A percentile compares a stretch with the other conserved stretches of the same genome.
phyloP scores from a whole-genome alignment of 2,888 invertebrate species.

The Microplitis deprimator region DNA sequence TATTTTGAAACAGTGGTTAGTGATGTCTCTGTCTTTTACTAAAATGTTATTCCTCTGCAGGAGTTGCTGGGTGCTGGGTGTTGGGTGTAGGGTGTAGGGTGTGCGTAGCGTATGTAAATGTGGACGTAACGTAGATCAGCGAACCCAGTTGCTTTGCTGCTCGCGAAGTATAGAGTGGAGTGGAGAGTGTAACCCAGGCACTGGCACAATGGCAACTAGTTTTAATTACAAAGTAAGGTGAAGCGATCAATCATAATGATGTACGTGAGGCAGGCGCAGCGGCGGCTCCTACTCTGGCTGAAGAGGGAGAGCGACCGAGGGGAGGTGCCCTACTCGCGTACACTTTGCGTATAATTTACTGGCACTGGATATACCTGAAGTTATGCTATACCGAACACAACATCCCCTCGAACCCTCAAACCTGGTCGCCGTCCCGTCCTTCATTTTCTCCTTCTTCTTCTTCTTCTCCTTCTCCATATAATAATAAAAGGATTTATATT shows the following conservation, averaged over 20 bases:
- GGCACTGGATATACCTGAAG: slow-evolving; percentile 71
- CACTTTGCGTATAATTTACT: slow-evolving; percentile 72
- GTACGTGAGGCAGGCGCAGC: slow-evolving; percentile 71
- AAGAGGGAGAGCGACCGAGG: slow-evolving; percentile 41
- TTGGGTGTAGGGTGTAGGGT: no score
- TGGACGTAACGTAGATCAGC: slow-evolving; percentile 45
- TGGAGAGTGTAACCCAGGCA: slow-evolving; percentile 41
- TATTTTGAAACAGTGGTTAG: not conserved
- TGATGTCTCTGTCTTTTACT: not conserved
- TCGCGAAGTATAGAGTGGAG: slow-evolving; percentile 52
- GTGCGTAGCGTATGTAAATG: slow-evolving; percentile 46
- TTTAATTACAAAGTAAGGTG: slow-evolving; percentile 73
- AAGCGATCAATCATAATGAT: slow-evolving; percentile 73
- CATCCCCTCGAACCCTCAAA: slow-evolving; percentile 38
- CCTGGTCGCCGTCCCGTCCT: slow-evolving; percentile 26
- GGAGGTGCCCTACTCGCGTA: slow-evolving; percentile 63
- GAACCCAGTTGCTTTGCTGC: slow-evolving; percentile 51
- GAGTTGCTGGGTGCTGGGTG: not conserved
- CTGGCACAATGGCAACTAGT: slow-evolving; percentile 72
- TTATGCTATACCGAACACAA: slow-evolving; percentile 65
- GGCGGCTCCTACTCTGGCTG: slow-evolving; percentile 30
- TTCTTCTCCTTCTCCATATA: slow-evolving; percentile 32
- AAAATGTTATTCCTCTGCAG: not conserved
- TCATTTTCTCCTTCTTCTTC: slow-evolving; percentile 33
- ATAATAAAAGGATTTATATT: slow-evolving; percentile 13